phyloP scores from a whole-genome alignment of 1,140 invertebrate genomes.

The Brachystomella parvula region DNA sequence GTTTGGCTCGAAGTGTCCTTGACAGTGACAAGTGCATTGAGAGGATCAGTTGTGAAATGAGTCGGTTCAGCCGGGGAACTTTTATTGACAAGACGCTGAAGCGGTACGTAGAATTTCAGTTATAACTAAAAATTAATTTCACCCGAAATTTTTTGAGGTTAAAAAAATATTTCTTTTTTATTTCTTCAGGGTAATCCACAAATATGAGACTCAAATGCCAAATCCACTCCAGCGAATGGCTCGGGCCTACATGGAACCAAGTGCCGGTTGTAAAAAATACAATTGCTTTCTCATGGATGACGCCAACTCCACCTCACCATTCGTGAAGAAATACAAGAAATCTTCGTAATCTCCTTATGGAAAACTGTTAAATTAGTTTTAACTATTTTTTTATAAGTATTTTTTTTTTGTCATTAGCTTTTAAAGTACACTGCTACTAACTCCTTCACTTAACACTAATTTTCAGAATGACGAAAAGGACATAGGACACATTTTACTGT shows the following conservation, averaged over 20 bases:
- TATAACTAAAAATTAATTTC: slow-evolving; percentile 8
- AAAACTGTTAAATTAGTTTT: no score
- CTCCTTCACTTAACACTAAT: no score
- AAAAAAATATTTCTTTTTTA: neutral
- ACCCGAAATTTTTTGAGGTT: neutral
- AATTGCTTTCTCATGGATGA: slow-evolving; percentile 30
- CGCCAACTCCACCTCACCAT: neutral
- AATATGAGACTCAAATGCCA: slow-evolving; percentile 32
- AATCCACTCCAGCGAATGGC: slow-evolving; percentile 28
- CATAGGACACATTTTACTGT: no score
- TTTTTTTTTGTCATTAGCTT: no score
- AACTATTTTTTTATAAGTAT: no score
- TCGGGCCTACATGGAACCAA: slow-evolving; percentile 27
- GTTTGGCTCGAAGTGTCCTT: slow-evolving; percentile 28
- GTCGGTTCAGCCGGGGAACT: slow-evolving; percentile 25
- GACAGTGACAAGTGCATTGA: slow-evolving; percentile 36
- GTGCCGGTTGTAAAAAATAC: slow-evolving; percentile 25
- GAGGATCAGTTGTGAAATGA: slow-evolving; percentile 33
- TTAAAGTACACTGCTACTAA: no score
- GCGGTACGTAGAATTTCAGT: slow-evolving; percentile 14
- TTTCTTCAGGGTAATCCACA: slow-evolving; percentile 23
- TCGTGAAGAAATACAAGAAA: slow-evolving; percentile 12
- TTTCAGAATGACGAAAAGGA: no score
- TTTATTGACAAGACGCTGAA: slow-evolving; percentile 30
- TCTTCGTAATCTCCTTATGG: neutral